phyloP scores from a whole-genome alignment of 2,113 vertebrate species.

The Xenus cinereus region DNA sequence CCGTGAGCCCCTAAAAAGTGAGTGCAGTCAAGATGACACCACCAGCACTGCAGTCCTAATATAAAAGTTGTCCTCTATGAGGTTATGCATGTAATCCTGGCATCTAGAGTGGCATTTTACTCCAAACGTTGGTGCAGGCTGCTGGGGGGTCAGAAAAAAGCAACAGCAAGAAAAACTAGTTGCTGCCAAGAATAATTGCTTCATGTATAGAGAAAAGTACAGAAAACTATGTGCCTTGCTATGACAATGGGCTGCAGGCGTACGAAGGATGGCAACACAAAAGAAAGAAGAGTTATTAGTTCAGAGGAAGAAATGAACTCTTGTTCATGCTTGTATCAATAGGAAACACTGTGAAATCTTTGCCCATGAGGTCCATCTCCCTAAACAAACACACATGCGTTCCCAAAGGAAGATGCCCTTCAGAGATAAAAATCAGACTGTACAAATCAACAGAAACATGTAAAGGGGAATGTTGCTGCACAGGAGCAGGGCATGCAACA shows the following conservation, averaged over 20 bases:
- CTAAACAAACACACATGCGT: not conserved
- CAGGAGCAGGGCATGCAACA: not conserved
- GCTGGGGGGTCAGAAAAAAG: not conserved
- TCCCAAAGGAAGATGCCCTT: conserved; percentile 6
- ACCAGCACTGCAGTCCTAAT: not conserved
- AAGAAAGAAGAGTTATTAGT: not conserved
- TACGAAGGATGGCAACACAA: not conserved
- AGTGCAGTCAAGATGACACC: not conserved
- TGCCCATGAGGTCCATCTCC: not conserved
- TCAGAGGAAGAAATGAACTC: not conserved
- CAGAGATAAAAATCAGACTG: conserved; percentile 9
- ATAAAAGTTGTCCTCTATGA: not conserved
- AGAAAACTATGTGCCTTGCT: not conserved
- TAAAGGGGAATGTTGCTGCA: not conserved
- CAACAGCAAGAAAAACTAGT: not conserved
- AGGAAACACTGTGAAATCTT: not conserved
- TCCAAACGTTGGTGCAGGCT: not conserved
- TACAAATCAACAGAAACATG: not conserved
- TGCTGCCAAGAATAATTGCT: not conserved
- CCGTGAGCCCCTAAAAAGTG: fast-evolving
- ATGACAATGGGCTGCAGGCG: not conserved
- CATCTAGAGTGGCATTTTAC: not conserved
- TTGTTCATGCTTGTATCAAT: not conserved
- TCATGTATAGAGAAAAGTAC: not conserved
- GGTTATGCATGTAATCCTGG: not conserved